Conservation (phyloP, 2,113 vertebrate species). For the Oryzias woworae region DNA sequence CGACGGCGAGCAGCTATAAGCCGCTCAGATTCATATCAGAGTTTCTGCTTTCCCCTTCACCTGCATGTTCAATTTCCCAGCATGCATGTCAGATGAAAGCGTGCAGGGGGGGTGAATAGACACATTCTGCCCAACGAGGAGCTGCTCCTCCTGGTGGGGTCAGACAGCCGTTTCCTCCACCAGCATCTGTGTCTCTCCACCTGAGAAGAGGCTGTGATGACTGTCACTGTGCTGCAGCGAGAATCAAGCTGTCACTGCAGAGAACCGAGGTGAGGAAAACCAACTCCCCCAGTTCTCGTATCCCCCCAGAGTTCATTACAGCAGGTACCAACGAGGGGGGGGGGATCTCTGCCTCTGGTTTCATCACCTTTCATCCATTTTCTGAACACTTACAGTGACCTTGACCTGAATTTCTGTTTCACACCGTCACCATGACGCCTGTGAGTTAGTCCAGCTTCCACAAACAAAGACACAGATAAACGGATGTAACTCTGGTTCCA, state of each 20-base stretch:
- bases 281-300: slow-evolving; percentile 67
- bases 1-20: too few relatives aligned
- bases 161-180: slow-evolving; percentile 93
- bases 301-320: slow-evolving; percentile 88
- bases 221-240: slow-evolving; percentile 86
- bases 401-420: too few relatives aligned
- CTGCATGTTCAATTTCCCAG: background rate
- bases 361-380: too few relatives aligned
- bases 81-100: slow-evolving; percentile 17
- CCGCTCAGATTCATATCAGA: too few relatives aligned
- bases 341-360: slow-evolving; percentile 65
- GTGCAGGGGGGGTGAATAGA: slow-evolving; percentile 80
- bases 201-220: slow-evolving; percentile 89
- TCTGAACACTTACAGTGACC: too few relatives aligned
- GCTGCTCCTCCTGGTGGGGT: slow-evolving; percentile 87
- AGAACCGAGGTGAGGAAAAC: slow-evolving; percentile 19
- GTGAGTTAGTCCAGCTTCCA: too few relatives aligned
- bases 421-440: too few relatives aligned
- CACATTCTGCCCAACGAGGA: slow-evolving; percentile 89
- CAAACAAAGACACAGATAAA: too few relatives aligned
- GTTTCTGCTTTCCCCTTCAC: too few relatives aligned
- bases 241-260: slow-evolving; percentile 94
- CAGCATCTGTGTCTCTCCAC: slow-evolving; percentile 74
- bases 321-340: slow-evolving; percentile 86
- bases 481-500: too few relatives aligned